Conservation (phyloP, 2,797 vertebrate species). For the Spizella passerina region DNA sequence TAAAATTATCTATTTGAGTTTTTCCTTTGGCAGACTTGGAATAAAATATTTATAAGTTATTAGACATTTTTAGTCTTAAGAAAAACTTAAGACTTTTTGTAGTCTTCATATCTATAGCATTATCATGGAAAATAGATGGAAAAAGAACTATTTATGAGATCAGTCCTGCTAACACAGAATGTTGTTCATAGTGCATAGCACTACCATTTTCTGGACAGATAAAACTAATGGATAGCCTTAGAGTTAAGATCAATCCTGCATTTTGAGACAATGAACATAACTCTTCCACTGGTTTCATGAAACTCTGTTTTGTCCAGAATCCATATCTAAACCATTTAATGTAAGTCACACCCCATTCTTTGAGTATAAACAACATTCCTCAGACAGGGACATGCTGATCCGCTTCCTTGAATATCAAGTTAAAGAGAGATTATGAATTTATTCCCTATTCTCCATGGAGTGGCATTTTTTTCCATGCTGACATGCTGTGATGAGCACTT, state of each 20-base stretch:
- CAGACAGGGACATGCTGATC: background rate
- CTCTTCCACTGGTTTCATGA: background rate
- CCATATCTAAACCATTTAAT: background rate
- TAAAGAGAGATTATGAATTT: conserved; percentile 1
- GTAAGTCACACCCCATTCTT: background rate
- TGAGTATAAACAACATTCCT: conserved; percentile 1
- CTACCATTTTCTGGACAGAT: background rate
- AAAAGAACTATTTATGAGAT: background rate
- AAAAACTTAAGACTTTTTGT: background rate
- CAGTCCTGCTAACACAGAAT: background rate
- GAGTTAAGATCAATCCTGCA: background rate
- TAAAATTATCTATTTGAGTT: background rate
- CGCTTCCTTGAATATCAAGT: background rate
- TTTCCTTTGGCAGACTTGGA: background rate
- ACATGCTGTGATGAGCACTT: conserved; percentile 11
- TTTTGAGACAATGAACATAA: background rate
- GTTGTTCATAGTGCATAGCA: background rate
- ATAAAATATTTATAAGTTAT: background rate
- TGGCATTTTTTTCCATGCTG: background rate
- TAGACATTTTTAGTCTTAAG: background rate
- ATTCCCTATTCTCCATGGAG: background rate
- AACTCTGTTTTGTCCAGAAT: background rate
- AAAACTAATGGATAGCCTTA: background rate
- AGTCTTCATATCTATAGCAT: background rate
- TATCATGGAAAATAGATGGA: background rate